phyloP scores from a whole-genome alignment of 1,140 invertebrate species.

The Euschistus heros region DNA sequence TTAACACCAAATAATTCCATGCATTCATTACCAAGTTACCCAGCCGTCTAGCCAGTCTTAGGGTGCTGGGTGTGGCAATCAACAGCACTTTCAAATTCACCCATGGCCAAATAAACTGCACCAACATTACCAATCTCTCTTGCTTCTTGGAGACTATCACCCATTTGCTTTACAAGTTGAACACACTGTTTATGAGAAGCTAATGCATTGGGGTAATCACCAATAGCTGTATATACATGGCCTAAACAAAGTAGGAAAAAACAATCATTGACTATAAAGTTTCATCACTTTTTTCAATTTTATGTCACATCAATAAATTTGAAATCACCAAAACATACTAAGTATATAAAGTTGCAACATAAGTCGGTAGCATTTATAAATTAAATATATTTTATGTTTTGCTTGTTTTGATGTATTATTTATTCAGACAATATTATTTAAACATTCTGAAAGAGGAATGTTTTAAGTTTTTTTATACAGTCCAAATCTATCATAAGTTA shows the following conservation, averaged over 20 bases:
- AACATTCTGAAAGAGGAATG: too few relatives aligned
- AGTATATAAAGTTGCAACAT: too few relatives aligned
- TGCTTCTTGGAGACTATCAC: constrained; percentile 82
- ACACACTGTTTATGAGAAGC: constrained; percentile 95
- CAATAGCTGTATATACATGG: constrained; percentile 92
- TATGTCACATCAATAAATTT: too few relatives aligned
- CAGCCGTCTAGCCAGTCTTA: constrained; percentile 75
- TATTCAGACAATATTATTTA: too few relatives aligned
- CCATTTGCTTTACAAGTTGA: constrained; percentile 87
- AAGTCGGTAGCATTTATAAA: too few relatives aligned
- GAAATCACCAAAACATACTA: too few relatives aligned
- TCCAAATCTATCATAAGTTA: too few relatives aligned
- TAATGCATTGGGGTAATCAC: constrained; percentile 89
- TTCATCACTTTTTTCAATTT: too few relatives aligned
- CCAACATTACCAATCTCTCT: constrained; percentile 93
- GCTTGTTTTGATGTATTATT: too few relatives aligned
- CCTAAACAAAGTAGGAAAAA: constrained; percentile 37
- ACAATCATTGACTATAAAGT: too few relatives aligned
- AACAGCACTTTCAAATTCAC: constrained; percentile 88
- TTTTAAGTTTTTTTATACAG: too few relatives aligned
- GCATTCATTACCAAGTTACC: constrained; percentile 57
- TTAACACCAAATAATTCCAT: not conserved
- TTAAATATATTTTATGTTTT: too few relatives aligned
- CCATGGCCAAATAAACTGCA: constrained; percentile 90
- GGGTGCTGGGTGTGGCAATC: constrained; percentile 94